phyloP scores from a whole-genome alignment of 2,888 invertebrate species.

The Tenthredo mesomela region DNA sequence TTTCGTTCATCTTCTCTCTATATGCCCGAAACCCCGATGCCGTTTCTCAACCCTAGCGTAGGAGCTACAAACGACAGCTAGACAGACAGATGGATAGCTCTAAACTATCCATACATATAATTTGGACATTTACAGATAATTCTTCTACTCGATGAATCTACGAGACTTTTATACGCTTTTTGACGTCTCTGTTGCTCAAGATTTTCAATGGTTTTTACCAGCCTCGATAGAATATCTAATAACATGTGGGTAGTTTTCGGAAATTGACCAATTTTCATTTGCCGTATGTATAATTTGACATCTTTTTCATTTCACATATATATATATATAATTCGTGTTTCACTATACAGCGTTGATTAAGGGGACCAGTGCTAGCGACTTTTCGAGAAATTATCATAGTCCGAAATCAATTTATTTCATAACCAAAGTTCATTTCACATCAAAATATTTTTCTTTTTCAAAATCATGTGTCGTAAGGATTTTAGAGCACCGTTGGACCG shows the following conservation, averaged over 20 bases:
- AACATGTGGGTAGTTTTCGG: neutral
- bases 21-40: neutral
- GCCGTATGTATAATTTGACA: neutral
- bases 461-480: too few relatives aligned
- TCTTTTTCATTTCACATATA: too few relatives aligned
- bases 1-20: neutral
- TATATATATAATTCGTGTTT: neutral
- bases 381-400: too few relatives aligned
- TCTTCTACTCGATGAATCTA: slow-evolving; percentile 21
- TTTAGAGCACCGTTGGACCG: too few relatives aligned
- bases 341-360: neutral
- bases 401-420: too few relatives aligned
- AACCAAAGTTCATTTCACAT: too few relatives aligned
- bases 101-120: slow-evolving; percentile 31
- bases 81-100: slow-evolving; percentile 47
- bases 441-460: too few relatives aligned
- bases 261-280: neutral
- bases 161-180: neutral
- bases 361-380: too few relatives aligned
- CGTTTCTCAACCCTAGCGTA: slow-evolving; percentile 18
- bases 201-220: neutral
- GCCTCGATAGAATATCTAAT: neutral
- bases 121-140: slow-evolving; percentile 34
- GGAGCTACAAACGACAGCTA: slow-evolving; percentile 13
- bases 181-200: neutral